Evolutionary conservation across 2,113 vertebrate species (phyloP), one percentile per base, ranked within the genome.

Genomic region (Gobius niger): DNA sequence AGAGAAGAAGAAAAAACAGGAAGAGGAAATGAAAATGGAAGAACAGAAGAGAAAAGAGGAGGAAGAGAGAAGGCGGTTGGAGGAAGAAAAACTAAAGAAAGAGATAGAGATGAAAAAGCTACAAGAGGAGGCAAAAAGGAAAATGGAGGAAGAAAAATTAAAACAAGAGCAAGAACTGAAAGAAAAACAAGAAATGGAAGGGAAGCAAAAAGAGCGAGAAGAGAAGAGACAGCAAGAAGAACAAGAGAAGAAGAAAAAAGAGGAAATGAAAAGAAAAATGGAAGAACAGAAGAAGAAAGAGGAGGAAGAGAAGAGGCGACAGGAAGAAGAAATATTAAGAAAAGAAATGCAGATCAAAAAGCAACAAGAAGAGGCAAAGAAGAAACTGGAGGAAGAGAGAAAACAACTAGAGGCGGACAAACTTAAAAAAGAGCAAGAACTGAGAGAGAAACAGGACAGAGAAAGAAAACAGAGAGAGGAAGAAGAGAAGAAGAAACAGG

Each of bases 111-210:
- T n/a, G 14, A 8, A 63, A 69, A 12, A 44, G 64, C n/a, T 52
- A 42, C 40, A 61, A 10, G 44, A 19, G 44, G 11, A 19, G 24
- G 24, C 68, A 19, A 47, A 7, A 7, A 19, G 40, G 1, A n/a
- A 13, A 57, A 54, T 16, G 42, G 41, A 46, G 13, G 46, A 16
- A 6, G 57, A 63, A 24, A 8, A 42, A 9, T 40, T 6, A 44
- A 63, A 12, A 42, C 72, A 9, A 16, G 44, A 14, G 19, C n/a
- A 15, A 19, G 47, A 51, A 14, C 2, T 46, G 4, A 49, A 34
- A 15, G 13, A 8, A 19, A 7, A 7, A 50, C 40, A 7, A 47
- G 60, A 47, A 53, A 72, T 24, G 62, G 76, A 83, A 19, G 65
- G 75, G 54, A 63, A 84, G 12, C 19, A 19, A 24, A 18, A 6